phyloP scores from a whole-genome alignment of 2,113 vertebrate species.

The Limanda limanda region DNA sequence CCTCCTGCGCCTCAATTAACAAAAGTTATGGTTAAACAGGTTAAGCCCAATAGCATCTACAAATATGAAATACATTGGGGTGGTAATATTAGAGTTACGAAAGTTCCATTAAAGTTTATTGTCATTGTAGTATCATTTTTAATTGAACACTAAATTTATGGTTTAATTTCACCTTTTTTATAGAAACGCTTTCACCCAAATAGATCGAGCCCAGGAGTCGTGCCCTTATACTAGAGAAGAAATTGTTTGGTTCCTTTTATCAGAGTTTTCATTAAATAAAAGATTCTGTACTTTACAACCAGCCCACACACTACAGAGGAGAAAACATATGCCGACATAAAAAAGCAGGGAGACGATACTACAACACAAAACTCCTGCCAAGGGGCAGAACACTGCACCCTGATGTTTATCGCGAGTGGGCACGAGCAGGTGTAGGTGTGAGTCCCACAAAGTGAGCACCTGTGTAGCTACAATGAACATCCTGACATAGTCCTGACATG shows the following conservation, averaged over 20 bases:
- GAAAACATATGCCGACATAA: slow-evolving; percentile 26
- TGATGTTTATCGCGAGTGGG: slow-evolving; percentile 32
- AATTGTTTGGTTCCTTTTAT: neutral
- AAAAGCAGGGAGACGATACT: slow-evolving; percentile 29
- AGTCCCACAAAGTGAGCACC: slow-evolving; percentile 6
- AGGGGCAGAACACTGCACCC: slow-evolving; percentile 22
- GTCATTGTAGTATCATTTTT: slow-evolving; percentile 33
- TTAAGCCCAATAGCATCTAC: neutral
- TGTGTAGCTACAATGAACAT: neutral
- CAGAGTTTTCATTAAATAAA: slow-evolving; percentile 25
- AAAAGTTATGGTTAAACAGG: neutral
- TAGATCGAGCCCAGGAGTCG: slow-evolving; percentile 19
- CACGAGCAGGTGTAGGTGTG: slow-evolving; percentile 24
- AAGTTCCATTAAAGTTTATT: slow-evolving; percentile 48
- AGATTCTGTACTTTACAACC: slow-evolving; percentile 3
- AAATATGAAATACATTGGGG: slow-evolving; percentile 43
- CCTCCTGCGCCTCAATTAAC: neutral
- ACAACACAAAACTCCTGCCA: slow-evolving; percentile 39
- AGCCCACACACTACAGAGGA: slow-evolving; percentile 11
- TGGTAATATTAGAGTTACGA: slow-evolving; percentile 31
- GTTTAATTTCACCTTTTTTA: neutral
- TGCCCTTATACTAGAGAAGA: slow-evolving; percentile 1
- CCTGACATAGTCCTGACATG: slow-evolving; percentile 30
- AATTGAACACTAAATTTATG: slow-evolving; percentile 15
- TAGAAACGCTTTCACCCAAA: slow-evolving; percentile 21